Conservation (phyloP, 2,797 vertebrate genomes). For the Coluber constrictor region DNA sequence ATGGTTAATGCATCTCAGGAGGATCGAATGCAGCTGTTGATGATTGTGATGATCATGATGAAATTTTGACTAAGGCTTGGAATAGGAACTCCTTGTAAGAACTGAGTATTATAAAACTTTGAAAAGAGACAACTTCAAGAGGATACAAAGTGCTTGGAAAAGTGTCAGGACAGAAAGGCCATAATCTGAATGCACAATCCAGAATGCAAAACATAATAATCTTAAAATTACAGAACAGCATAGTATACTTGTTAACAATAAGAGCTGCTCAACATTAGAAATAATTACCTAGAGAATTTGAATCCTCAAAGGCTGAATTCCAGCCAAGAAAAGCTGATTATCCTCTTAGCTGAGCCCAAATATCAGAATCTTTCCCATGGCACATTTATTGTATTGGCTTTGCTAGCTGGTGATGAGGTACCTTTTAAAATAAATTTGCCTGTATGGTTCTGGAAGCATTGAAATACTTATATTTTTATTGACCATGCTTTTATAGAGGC, state of each 20-base stretch:
- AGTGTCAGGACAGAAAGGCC: background rate
- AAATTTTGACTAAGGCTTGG: background rate
- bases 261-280: background rate
- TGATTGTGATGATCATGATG: background rate
- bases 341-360: background rate
- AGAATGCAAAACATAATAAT: background rate
- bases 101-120: background rate
- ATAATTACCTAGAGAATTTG: background rate
- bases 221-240: background rate
- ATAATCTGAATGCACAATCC: background rate
- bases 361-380: background rate
- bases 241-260: background rate
- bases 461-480: background rate
- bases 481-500: background rate
- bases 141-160: background rate
- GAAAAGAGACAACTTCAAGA: background rate
- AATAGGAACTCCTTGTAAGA: background rate
- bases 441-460: background rate
- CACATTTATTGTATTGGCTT: background rate
- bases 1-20: background rate
- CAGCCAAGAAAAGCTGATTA: background rate
- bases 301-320: background rate
- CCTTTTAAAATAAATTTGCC: background rate
- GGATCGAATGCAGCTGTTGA: background rate
- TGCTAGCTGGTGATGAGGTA: background rate